Conservation (phyloP, 2,888 invertebrate genomes). For the Helleia helle region DNA sequence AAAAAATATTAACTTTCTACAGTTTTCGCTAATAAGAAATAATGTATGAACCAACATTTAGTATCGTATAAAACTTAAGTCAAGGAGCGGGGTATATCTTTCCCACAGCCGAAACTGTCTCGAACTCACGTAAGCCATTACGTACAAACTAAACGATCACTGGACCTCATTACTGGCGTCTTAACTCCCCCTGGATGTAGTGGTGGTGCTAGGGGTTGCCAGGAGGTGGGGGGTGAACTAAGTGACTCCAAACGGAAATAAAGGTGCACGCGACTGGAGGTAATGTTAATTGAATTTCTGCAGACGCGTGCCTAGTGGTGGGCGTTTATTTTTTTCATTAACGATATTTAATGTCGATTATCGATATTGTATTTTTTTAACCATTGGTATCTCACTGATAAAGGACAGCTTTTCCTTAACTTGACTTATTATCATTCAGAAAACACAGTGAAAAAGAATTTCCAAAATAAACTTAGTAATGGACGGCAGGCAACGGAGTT, state of each 20-base stretch:
- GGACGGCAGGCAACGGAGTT: too few species aligned
- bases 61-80: conserved; percentile 16
- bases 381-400: too few species aligned
- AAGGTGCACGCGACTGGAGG: conserved; percentile 75
- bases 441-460: too few species aligned
- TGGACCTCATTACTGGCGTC: conserved; percentile 70
- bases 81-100: conserved; percentile 16
- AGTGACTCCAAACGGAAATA: conserved; percentile 74
- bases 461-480: too few species aligned
- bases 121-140: conserved; percentile 64
- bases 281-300: conserved; percentile 76
- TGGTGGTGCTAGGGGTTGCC: conserved; percentile 10
- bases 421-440: too few species aligned
- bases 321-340: conserved; percentile 21
- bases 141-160: conserved; percentile 69
- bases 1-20: too few species aligned
- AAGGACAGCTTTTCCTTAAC: too few species aligned
- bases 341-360: conserved; percentile 17
- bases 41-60: background rate
- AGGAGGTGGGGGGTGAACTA: conserved; percentile 35
- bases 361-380: too few species aligned
- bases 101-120: conserved; percentile 23
- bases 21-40: background rate
- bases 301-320: conserved; percentile 55
- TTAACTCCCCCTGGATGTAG: conserved; percentile 30